A percentile compares a stretch with the other conserved stretches of the same genome.
phyloP scores from a whole-genome alignment of 2,113 vertebrate genomes.

The Ploceus nigricollis region DNA sequence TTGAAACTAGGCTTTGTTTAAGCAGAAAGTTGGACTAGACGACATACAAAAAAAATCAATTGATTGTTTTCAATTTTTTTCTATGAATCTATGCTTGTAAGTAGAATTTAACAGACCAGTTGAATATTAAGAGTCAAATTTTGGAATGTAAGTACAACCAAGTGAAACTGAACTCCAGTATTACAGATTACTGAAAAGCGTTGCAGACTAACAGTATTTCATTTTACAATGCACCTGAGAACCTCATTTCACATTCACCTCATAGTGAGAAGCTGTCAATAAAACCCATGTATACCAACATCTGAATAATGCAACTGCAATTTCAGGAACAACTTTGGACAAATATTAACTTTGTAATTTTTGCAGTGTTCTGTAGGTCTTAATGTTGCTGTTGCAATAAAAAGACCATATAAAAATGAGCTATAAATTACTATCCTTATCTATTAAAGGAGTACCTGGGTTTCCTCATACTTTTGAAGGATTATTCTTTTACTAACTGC shows the following conservation, averaged over 20 bases:
- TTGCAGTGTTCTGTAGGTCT: not conserved
- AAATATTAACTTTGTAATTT: slow-evolving; percentile 11
- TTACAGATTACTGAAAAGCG: not conserved
- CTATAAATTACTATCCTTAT: not conserved
- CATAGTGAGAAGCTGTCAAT: not conserved
- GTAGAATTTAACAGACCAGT: not conserved
- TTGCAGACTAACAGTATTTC: not conserved
- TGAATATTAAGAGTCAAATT: not conserved
- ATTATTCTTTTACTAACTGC: not conserved
- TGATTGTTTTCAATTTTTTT: not conserved
- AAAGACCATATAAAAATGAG: not conserved
- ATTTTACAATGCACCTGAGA: not conserved
- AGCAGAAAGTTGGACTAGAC: not conserved
- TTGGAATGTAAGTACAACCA: not conserved
- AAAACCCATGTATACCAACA: not conserved
- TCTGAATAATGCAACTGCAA: not conserved
- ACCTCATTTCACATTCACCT: not conserved
- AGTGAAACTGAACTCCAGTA: not conserved
- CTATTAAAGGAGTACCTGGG: not conserved
- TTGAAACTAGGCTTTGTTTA: not conserved
- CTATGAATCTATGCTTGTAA: not conserved
- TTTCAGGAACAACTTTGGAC: not conserved
- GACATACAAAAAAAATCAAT: not conserved
- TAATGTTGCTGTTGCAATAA: not conserved
- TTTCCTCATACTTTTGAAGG: not conserved